These are phyloP conservation scores for Papilio elwesi DNA, from an alignment of 2,888 invertebrate genomes.

Conservation along the genomic window DNA sequence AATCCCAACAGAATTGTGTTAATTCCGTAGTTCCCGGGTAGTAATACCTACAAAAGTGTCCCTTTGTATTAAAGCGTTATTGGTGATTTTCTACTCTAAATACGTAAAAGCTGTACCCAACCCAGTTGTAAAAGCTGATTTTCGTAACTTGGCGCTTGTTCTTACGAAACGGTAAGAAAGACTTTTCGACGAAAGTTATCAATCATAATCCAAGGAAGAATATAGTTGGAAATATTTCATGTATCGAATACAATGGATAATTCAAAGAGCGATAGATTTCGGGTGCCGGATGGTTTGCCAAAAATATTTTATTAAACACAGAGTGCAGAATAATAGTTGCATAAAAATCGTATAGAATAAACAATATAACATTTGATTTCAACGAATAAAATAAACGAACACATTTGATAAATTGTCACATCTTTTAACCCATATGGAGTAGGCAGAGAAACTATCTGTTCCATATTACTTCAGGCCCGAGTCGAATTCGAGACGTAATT, in stretches of 20 bases:
- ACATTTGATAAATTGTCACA: not conserved
- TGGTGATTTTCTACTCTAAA: no score
- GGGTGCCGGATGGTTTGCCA: conserved; percentile 7
- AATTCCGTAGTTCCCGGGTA: no score
- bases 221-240: conserved; percentile 15
- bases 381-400: not conserved
- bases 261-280: conserved; percentile 8
- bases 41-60: no score
- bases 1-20: not conserved
- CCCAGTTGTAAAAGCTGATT: not conserved
- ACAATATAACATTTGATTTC: not conserved
- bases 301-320: conserved; percentile 19
- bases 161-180: not conserved
- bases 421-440: not conserved
- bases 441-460: no score
- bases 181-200: not conserved
- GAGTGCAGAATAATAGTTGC: conserved; percentile 2
- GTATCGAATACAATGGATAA: conserved; percentile 13
- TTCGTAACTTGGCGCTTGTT: conserved; percentile 2
- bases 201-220: conserved; percentile 3
- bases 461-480: no score
- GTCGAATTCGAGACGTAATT: no score
- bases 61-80: no score
- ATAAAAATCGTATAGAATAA: not conserved
- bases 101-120: no score